A percentile compares a stretch with the other conserved stretches of the same genome.
These are phyloP conservation scores for Laticauda colubrina DNA, from an alignment of 2,113 vertebrate species.

Conservation along the genomic window DNA sequence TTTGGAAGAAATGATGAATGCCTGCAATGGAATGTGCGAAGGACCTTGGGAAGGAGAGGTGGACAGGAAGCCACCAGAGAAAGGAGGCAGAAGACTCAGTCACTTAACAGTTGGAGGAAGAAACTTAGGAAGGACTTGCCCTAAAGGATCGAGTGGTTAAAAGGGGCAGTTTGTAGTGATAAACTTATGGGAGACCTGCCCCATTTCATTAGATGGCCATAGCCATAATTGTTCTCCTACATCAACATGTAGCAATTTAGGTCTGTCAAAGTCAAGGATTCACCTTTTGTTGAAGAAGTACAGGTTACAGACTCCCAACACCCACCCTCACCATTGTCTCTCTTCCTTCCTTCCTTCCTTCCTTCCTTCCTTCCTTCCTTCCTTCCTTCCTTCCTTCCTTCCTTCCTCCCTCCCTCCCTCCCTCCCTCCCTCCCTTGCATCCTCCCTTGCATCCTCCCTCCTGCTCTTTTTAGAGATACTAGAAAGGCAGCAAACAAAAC, in stretches of 20 bases:
- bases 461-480: too few species aligned
- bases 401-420: fast-evolving
- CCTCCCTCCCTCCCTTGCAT: background rate
- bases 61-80: background rate
- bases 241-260: background rate
- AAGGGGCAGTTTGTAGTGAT: background rate
- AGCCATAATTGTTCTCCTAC: background rate
- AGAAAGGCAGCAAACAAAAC: background rate
- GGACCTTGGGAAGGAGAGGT: background rate
- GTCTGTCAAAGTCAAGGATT: background rate
- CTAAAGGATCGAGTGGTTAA: background rate
- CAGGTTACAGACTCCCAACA: background rate
- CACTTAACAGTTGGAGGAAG: background rate
- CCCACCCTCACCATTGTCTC: background rate
- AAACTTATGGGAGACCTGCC: background rate
- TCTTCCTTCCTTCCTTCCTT: too few species aligned
- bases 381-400: background rate
- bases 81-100: background rate
- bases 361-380: background rate
- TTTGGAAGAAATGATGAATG: conserved; percentile 51
- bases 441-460: too few species aligned
- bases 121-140: background rate
- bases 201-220: background rate
- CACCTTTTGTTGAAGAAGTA: background rate
- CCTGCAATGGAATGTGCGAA: background rate